Conservation (phyloP, 2,113 vertebrate genomes). For the Miniopterus natalensis region DNA sequence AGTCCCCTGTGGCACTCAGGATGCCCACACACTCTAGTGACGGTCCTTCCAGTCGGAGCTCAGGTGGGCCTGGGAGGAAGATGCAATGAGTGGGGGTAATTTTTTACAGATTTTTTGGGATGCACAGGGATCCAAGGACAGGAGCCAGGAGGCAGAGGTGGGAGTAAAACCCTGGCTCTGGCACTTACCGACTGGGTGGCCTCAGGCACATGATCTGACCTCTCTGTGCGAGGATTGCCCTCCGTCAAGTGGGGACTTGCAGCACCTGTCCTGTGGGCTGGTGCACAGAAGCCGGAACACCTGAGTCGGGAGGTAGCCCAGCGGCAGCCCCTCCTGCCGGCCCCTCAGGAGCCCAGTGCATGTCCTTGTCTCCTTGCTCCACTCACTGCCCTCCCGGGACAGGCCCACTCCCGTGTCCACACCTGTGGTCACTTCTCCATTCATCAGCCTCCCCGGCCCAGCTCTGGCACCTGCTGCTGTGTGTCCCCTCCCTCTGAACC, state of each 20-base stretch:
- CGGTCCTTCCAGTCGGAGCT: rapidly evolving
- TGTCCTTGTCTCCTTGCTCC: not conserved
- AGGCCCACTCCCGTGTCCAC: not conserved
- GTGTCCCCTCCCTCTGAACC: not conserved
- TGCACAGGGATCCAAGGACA: not conserved
- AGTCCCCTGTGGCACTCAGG: rapidly evolving
- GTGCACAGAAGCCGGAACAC: rapidly evolving
- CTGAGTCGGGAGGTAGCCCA: rapidly evolving
- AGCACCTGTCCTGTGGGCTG: rapidly evolving
- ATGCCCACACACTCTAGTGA: rapidly evolving
- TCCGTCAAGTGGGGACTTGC: rapidly evolving
- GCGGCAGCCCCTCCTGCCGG: not conserved
- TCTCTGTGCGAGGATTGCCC: not conserved
- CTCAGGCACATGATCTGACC: rapidly evolving
- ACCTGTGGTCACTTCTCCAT: not conserved
- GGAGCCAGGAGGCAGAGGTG: not conserved
- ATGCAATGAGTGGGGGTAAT: not conserved
- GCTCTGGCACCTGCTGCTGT: not conserved
- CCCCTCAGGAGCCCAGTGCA: rapidly evolving
- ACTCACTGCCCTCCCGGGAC: too few relatives aligned
- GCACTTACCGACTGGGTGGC: not conserved
- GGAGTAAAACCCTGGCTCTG: rapidly evolving
- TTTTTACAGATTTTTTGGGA: not conserved
- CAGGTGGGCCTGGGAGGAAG: not conserved
- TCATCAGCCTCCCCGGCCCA: not conserved